Base-by-base conservation (phyloP, 2,888 invertebrate genomes). In the Drosophila rubida region DNA sequence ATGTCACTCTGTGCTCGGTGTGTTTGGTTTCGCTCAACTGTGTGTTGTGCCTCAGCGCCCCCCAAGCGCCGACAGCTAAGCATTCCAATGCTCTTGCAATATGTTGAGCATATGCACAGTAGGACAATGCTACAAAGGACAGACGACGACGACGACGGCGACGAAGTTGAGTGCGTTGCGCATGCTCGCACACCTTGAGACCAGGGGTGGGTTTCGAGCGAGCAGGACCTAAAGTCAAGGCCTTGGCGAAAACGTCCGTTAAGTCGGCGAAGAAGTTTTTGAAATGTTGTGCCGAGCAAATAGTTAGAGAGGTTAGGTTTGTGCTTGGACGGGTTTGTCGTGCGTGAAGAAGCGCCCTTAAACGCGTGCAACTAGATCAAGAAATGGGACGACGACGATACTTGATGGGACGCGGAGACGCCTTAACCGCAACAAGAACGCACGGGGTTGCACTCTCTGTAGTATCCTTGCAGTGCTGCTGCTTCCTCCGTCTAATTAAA, bases 121-220 rank as follows among this genome's bases (percentile, higher is more conserved):
- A 59, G 77, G 59, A 79, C 73, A 60, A 69, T 35, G 37, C 35
- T 23, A 45, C 37, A 32, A 65, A 60, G 58, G 68, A 71, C 67
- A 51, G 53, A 42, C 22, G 53, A 54, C 45, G 39, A 42, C 8
- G 35, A 51, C 41, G 44, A 49, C n/a, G 53, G 23, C 16, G 27
- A 53, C 25, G 25, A 44, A 25, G 49, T 57, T 41, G 57, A 39
- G 37, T 23, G 64, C 54, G 70, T 82, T 79, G 79, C 79, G 85
- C 87, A 64, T 85, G 86, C 77, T 78, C 79, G 87, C 85, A 87
- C 87, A 81, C 83, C 85, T 83, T 83, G 78, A 78, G 69, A 35
- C 32, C 4, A 16, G 75, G 81, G 81, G 85, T 81, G 66, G 81
- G 49, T 84, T 87, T 75, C 16, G 42, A 41, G 27, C 23, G n/a